Percentiles rank a stretch among this genome's conserved stretches.
Conservation (phyloP, 2,888 invertebrate species). For the Prenolepis imparis region DNA sequence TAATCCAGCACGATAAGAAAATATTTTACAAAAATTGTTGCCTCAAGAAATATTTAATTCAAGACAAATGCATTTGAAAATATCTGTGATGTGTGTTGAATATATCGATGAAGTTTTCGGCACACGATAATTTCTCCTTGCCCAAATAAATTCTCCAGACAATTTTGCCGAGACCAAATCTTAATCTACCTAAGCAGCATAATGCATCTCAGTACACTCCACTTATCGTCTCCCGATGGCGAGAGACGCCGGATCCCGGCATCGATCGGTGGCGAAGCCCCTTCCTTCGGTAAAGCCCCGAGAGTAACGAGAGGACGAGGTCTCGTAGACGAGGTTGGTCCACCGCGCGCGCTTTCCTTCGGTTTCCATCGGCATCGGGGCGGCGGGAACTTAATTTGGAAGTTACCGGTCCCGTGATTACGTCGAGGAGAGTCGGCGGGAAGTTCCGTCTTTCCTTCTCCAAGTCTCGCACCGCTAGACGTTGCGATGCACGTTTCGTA, state of each 20-base stretch:
- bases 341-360: conserved; percentile 33
- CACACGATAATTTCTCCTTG: background rate
- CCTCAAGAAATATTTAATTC: background rate
- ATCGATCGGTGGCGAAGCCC: conserved; percentile 34
- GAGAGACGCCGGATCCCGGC: background rate
- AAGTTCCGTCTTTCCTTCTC: conserved; percentile 48
- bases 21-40: background rate
- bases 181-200: conserved; percentile 3
- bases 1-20: background rate
- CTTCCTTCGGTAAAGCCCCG: conserved; percentile 37
- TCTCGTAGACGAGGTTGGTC: conserved; percentile 39
- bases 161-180: background rate
- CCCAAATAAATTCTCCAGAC: background rate
- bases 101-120: background rate
- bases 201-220: background rate
- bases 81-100: background rate
- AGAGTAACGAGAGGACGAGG: conserved; percentile 12
- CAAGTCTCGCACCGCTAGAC: conserved; percentile 16
- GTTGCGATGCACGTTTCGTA: conserved; percentile 48
- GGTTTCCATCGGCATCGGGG: conserved; percentile 54
- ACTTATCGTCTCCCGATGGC: conserved; percentile 12
- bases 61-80: background rate
- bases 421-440: conserved; percentile 56
- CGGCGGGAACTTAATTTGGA: conserved; percentile 61
- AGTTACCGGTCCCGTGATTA: conserved; percentile 58